Conservation (phyloP, 2,888 invertebrate genomes). For the Agrotis puta region DNA sequence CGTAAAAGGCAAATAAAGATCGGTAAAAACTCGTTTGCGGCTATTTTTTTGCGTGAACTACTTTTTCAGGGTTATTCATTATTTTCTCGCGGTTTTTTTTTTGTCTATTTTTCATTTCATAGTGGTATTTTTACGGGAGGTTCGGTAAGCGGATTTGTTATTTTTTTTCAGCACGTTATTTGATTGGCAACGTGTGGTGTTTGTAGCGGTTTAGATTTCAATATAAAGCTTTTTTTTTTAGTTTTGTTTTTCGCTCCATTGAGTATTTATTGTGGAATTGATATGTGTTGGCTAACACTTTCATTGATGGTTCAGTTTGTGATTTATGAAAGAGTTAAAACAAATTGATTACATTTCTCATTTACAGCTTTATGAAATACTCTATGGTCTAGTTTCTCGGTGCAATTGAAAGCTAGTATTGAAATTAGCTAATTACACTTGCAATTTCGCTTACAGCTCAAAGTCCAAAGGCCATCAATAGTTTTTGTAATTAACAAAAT, state of each 20-base stretch:
- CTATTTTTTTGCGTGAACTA: constrained; percentile 77
- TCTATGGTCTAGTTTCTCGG: no score
- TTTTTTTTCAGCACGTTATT: constrained; percentile 39
- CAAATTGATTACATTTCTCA: background rate
- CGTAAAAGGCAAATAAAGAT: constrained; percentile 89
- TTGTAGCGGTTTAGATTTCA: constrained; percentile 60
- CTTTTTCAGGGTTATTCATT: constrained; percentile 81
- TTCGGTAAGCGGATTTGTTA: constrained; percentile 41
- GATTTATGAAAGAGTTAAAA: background rate
- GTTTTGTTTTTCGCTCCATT: constrained; percentile 12
- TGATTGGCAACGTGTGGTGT: constrained; percentile 53
- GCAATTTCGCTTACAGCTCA: no score
- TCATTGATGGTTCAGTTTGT: background rate
- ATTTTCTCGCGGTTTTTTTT: constrained; percentile 71
- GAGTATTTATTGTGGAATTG: constrained; percentile 35
- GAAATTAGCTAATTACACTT: no score
- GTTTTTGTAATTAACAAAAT: no score
- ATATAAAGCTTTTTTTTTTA: constrained; percentile 30
- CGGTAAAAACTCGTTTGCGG: constrained; percentile 82
- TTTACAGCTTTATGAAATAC: no score
- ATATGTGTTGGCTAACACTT: background rate
- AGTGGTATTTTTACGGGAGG: constrained; percentile 62
- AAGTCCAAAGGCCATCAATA: no score
- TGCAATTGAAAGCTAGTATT: no score
- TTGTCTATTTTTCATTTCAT: constrained; percentile 72